Conservation (phyloP, 64 coral and sea anemone species). For the Pachyseris speciosa region DNA sequence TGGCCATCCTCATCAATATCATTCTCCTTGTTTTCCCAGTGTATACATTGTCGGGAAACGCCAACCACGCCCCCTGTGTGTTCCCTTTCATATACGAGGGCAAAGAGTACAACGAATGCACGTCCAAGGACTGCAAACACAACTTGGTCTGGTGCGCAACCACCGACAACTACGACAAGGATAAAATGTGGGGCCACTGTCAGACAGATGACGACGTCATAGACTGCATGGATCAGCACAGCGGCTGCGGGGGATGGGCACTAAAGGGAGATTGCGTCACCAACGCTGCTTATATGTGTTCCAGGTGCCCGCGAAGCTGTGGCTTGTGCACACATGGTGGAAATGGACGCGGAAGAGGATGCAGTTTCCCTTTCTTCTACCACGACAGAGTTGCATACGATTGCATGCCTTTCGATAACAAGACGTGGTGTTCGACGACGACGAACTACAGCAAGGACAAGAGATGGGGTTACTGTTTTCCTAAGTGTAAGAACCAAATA, state of each 20-base stretch:
- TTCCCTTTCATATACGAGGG: slow-evolving; percentile 14
- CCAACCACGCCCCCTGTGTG: slow-evolving; percentile 12
- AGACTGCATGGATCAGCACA: not conserved
- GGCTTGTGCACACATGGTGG: slow-evolving; percentile 63
- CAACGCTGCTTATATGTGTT: slow-evolving; percentile 3
- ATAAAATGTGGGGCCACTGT: slow-evolving; percentile 40
- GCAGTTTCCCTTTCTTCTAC: slow-evolving; percentile 72
- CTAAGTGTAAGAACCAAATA: slow-evolving; percentile 31
- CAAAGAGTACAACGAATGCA: not conserved
- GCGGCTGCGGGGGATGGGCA: slow-evolving; percentile 13
- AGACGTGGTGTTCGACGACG: slow-evolving; percentile 66
- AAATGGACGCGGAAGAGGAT: slow-evolving; percentile 35
- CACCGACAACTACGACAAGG: slow-evolving; percentile 30
- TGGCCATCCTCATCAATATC: no score
- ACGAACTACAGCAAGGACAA: slow-evolving; percentile 52
- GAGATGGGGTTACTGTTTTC: slow-evolving; percentile 74
- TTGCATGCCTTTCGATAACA: slow-evolving; percentile 26
- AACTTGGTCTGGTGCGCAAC: slow-evolving; percentile 12
- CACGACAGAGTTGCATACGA: slow-evolving; percentile 52
- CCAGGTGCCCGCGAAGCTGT: slow-evolving; percentile 42
- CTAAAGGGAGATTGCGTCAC: not conserved
- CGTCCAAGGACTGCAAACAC: not conserved
- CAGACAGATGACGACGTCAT: not conserved
- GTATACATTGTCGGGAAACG: slow-evolving; percentile 23
- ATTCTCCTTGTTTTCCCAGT: not conserved